phyloP scores from a whole-genome alignment of 2,797 vertebrate genomes.

The Yasuhikotakia modesta region DNA sequence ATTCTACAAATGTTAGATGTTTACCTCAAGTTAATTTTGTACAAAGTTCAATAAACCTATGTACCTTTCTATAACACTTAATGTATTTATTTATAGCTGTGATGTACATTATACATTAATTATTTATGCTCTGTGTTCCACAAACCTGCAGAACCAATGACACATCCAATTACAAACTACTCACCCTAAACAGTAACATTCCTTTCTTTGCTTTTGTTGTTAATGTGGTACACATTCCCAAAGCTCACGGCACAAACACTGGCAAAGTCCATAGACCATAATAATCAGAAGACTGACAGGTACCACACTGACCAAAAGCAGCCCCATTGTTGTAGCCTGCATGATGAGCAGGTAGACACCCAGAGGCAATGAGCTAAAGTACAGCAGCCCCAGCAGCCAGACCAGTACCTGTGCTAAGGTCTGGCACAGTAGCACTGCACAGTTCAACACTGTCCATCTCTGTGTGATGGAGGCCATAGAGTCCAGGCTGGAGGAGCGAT shows the following conservation, averaged over 20 bases:
- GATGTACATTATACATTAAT: background rate
- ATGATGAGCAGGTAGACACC: constrained; percentile 95
- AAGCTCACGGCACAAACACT: constrained; percentile 91
- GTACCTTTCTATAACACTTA: background rate
- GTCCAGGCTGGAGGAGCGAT: constrained; percentile 85
- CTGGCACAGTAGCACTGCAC: constrained; percentile 87
- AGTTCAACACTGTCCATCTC: constrained; percentile 91
- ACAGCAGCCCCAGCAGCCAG: constrained; percentile 91
- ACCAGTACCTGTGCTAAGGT: constrained; percentile 86
- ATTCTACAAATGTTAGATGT: background rate
- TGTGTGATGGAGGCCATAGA: constrained; percentile 85
- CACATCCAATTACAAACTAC: constrained; percentile 1
- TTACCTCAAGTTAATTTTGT: background rate
- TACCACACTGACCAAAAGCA: constrained; percentile 93
- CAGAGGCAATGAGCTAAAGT: constrained; percentile 93
- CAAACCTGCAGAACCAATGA: constrained; percentile 5
- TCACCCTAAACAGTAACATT: background rate
- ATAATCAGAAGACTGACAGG: constrained; percentile 90
- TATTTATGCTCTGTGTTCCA: background rate
- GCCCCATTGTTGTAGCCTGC: constrained; percentile 88
- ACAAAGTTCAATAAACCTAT: background rate
- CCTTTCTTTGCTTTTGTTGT: constrained; percentile 36
- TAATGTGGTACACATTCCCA: constrained; percentile 87
- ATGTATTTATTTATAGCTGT: too few species aligned
- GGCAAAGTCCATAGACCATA: constrained; percentile 94